Evolutionary conservation across 1,140 invertebrate species (phyloP), one percentile per base, ranked within the genome.

Genomic region (Euura saliciscinereae): DNA sequence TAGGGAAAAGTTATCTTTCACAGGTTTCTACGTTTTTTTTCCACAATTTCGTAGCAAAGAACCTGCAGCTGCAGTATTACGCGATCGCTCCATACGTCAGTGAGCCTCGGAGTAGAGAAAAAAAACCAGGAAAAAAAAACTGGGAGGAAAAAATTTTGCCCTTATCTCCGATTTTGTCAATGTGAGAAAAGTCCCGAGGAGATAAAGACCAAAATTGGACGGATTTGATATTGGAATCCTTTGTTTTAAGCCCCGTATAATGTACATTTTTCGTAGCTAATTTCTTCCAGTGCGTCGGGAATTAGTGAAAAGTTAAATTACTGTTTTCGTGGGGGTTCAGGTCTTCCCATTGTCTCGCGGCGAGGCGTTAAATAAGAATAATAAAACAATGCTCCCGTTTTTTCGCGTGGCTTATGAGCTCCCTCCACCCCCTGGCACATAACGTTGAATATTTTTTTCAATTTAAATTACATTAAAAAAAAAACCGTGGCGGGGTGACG

Each of bases 241-340:
- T 59, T 59, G 51, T 59, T 0, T n/a, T n/a, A 11, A 6, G 7
- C 51, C 6, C 10, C 13, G 10, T 59, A 59, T 6, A 3, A n/a
- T 59, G n/a, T 59, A 59, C 4, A 11, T 59, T 59, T 59, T 11
- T n/a, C 13, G 13, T 6, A n/a, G 10, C 3, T 59, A 59, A 59
- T 6, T 11, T 59, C 3, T 59, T 28, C 28, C 28, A 28, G 28
- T 28, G 28, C 28, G 28, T 28, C 28, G 28, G 28, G 51, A 59
- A 59, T 59, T 59, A 59, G 51, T 59, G 51, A n/a, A 59, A 59
- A 59, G 51, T 59, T 59, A 59, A 59, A 59, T 59, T 59, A 59
- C 51, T 6, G 4, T n/a, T 59, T 6, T 59, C 51, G 6, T 3
- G 51, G 51, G 8, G 28, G 28, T 28, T 28, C 28, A 28, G 28